A percentile compares a stretch with the other conserved stretches of the same genome.
phyloP scores from a whole-genome alignment of 92 coral and sea anemone species.

The Parazoanthus atlanticus region DNA sequence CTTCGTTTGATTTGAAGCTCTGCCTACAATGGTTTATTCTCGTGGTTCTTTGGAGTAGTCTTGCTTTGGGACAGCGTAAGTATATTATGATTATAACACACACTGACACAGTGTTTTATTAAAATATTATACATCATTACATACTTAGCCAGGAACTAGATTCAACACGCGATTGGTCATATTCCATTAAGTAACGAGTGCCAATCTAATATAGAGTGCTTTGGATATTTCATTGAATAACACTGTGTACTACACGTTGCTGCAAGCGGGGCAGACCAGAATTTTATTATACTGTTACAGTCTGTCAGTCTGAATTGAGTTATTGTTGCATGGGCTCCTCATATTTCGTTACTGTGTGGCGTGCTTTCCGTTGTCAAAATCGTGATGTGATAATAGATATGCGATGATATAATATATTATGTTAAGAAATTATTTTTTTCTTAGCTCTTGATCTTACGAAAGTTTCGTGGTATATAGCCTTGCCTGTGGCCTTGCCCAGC shows the following conservation, averaged over 20 bases:
- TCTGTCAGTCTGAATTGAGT: neutral
- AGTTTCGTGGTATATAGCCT: neutral
- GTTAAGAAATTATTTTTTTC: neutral
- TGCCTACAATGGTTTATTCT: neutral
- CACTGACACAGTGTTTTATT: neutral
- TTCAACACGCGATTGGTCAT: neutral
- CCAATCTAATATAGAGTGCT: neutral
- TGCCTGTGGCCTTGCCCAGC: no score
- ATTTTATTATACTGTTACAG: neutral
- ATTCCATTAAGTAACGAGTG: neutral
- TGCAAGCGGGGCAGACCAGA: neutral
- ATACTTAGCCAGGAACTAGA: neutral
- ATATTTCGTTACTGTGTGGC: neutral
- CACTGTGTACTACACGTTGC: neutral
- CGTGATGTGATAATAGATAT: no score
- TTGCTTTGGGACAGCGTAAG: constrained; percentile 30
- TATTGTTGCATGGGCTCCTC: neutral
- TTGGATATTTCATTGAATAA: no score
- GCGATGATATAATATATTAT: no score
- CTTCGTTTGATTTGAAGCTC: neutral
- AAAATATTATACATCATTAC: no score
- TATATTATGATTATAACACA: neutral
- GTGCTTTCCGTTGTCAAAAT: neutral
- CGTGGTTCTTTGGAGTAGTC: neutral
- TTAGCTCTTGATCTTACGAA: neutral